Conservation (phyloP, 1,140 invertebrate species). For the Tribolium castaneum region DNA sequence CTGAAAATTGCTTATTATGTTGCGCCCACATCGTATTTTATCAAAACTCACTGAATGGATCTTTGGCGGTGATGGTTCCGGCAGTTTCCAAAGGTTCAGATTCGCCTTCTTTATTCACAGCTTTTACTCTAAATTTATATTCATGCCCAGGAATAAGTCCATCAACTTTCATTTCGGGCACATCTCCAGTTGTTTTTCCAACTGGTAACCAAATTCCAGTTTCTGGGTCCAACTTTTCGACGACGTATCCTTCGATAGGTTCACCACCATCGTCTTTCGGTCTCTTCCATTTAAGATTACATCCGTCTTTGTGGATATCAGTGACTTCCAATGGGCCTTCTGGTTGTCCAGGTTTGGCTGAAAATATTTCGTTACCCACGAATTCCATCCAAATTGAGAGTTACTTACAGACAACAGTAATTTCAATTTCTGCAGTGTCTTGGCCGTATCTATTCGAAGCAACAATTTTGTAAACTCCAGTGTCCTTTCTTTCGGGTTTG, state of each 20-base stretch:
- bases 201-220: slow-evolving; percentile 91
- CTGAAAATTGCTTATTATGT: slow-evolving; percentile 61
- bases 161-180: slow-evolving; percentile 89
- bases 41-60: slow-evolving; percentile 89
- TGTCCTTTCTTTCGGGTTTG: slow-evolving; percentile 85
- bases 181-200: slow-evolving; percentile 79
- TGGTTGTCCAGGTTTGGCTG: slow-evolving; percentile 91
- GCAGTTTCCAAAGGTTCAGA: slow-evolving; percentile 96
- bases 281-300: slow-evolving; percentile 96
- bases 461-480: slow-evolving; percentile 86
- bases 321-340: slow-evolving; percentile 96
- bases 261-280: slow-evolving; percentile 98
- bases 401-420: slow-evolving; percentile 86
- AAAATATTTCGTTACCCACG: neutral
- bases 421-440: slow-evolving; percentile 91
- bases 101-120: slow-evolving; percentile 96
- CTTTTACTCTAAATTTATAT: slow-evolving; percentile 98
- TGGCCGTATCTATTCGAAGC: slow-evolving; percentile 88
- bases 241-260: slow-evolving; percentile 92
- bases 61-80: slow-evolving; percentile 92
- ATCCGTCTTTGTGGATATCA: slow-evolving; percentile 94
- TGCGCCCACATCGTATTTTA: neutral
- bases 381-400: neutral
- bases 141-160: slow-evolving; percentile 93
- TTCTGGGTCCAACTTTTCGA: slow-evolving; percentile 95